Conservation (phyloP, 2,113 vertebrate species). For the Phyllostomus hastatus region DNA sequence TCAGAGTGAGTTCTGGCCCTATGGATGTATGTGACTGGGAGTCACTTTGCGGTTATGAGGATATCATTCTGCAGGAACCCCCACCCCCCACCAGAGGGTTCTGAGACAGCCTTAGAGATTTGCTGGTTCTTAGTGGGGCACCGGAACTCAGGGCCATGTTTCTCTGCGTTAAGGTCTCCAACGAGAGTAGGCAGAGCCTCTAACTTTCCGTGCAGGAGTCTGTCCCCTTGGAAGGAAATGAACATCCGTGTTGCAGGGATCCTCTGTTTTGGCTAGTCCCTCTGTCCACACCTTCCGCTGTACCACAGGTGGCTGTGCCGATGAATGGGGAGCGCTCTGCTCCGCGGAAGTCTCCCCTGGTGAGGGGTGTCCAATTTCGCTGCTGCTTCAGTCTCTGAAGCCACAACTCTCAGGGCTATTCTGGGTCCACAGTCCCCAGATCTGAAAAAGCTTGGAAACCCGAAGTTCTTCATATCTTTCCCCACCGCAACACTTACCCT, state of each 20-base stretch:
- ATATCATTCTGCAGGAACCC: background rate
- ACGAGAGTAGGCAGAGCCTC: background rate
- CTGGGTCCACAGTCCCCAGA: background rate
- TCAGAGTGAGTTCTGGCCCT: background rate
- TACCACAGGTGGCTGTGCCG: background rate
- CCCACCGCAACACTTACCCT: background rate
- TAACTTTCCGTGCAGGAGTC: background rate
- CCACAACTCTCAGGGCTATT: background rate
- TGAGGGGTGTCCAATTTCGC: background rate
- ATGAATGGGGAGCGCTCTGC: background rate
- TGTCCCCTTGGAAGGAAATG: background rate
- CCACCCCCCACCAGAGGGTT: background rate
- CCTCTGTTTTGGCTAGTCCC: background rate
- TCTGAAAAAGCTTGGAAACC: background rate
- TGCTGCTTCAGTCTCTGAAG: background rate
- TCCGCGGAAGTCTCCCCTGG: background rate
- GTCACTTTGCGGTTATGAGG: conserved; percentile 4
- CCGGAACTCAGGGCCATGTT: background rate
- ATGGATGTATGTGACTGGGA: conserved; percentile 36
- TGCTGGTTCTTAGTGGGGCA: background rate
- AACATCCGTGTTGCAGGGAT: background rate
- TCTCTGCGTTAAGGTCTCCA: background rate
- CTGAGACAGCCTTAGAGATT: background rate
- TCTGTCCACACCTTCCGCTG: background rate
- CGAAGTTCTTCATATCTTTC: background rate